Percentiles rank a stretch among this genome's conserved stretches.
phyloP scores from a whole-genome alignment of 2,888 invertebrate species.

The Nipponacmea schrenckii region DNA sequence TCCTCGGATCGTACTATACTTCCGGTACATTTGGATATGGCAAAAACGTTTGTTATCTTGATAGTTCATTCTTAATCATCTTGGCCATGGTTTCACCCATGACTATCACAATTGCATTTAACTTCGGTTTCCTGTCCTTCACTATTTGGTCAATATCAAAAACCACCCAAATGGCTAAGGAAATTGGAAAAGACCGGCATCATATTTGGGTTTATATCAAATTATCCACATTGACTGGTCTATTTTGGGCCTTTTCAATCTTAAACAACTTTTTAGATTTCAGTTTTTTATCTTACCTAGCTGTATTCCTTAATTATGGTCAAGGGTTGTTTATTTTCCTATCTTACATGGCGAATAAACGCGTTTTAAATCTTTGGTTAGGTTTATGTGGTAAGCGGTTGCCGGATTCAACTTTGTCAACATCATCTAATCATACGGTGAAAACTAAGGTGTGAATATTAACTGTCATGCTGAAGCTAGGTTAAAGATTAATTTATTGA shows the following conservation, averaged over 20 bases:
- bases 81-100: conserved; percentile 42
- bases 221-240: conserved; percentile 45
- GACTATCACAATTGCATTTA: conserved; percentile 32
- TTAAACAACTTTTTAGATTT: conserved; percentile 39
- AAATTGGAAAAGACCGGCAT: conserved; percentile 27
- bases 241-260: conserved; percentile 48
- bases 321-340: conserved; percentile 49
- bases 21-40: conserved; percentile 20
- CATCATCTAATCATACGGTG: neutral
- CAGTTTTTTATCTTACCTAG: conserved; percentile 37
- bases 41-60: conserved; percentile 32
- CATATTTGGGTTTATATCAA: conserved; percentile 42
- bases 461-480: too few relatives aligned
- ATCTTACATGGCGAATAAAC: conserved; percentile 40
- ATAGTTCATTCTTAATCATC: conserved; percentile 18
- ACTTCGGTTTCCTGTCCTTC: conserved; percentile 36
- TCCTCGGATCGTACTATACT: neutral
- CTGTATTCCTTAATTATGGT: conserved; percentile 38
- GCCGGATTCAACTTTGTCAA: neutral
- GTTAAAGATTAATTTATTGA: too few relatives aligned
- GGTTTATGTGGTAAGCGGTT: conserved; percentile 3
- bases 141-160: conserved; percentile 36
- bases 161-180: conserved; percentile 21
- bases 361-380: conserved; percentile 38
- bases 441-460: neutral